These are phyloP conservation scores for Willisornis vidua DNA, from an alignment of 2,113 vertebrate genomes.

Conservation along the genomic window DNA sequence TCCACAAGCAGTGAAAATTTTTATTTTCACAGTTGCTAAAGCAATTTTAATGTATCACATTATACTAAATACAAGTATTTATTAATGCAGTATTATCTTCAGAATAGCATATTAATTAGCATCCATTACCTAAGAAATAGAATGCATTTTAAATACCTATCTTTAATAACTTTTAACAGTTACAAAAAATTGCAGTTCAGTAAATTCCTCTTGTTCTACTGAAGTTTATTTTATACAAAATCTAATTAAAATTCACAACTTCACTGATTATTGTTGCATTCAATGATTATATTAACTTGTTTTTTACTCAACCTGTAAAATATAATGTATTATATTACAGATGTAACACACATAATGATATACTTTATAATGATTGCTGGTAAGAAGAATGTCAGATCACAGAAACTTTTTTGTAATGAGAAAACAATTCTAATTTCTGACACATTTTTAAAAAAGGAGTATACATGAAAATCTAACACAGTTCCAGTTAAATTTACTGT, in stretches of 20 bases:
- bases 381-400: not conserved
- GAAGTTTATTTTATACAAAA: not conserved
- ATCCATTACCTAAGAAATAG: not conserved
- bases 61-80: not conserved
- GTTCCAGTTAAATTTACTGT: not conserved
- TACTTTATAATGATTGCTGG: not conserved
- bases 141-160: not conserved
- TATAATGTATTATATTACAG: not conserved
- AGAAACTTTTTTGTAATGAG: not conserved
- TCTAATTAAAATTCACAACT: not conserved
- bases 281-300: not conserved
- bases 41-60: not conserved
- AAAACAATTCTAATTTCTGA: not conserved
- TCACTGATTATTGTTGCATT: not conserved
- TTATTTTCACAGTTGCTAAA: not conserved
- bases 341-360: not conserved
- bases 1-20: not conserved
- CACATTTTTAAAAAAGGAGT: not conserved
- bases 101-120: not conserved
- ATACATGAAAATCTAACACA: not conserved
- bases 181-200: not conserved
- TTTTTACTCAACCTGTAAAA: not conserved
- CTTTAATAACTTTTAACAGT: not conserved
- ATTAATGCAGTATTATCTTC: not conserved
- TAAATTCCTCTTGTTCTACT: not conserved